Conservation (phyloP, 2,888 invertebrate genomes). For the Schizotus pectinicornis region DNA sequence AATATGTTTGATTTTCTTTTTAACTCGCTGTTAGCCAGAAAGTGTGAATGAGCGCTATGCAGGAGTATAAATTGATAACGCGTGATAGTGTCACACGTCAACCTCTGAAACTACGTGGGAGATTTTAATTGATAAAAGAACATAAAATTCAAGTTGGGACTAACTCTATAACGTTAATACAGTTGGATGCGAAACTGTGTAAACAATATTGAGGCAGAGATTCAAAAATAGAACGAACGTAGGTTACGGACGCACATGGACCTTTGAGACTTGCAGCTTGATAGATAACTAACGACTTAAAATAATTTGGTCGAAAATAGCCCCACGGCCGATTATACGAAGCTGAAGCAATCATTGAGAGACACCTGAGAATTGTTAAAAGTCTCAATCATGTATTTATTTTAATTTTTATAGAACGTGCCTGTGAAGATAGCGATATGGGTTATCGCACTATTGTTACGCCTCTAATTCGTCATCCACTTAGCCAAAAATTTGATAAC, state of each 20-base stretch:
- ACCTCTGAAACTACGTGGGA: not conserved
- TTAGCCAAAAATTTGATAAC: not conserved
- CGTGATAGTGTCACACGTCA: not conserved
- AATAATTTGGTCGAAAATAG: slow-evolving; percentile 4
- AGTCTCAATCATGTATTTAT: too few relatives aligned
- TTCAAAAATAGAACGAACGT: slow-evolving; percentile 25
- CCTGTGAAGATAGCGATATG: not conserved
- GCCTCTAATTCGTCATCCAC: too few relatives aligned
- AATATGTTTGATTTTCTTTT: too few relatives aligned
- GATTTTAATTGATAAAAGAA: not conserved
- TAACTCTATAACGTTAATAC: not conserved
- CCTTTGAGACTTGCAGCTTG: slow-evolving; percentile 24
- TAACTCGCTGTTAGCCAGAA: too few relatives aligned
- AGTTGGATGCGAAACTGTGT: slow-evolving; percentile 13
- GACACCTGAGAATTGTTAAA: too few relatives aligned
- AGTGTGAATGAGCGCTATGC: too few relatives aligned
- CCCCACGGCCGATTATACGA: not conserved
- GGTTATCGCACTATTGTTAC: too few relatives aligned
- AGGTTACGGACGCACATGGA: slow-evolving; percentile 20
- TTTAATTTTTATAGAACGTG: not conserved
- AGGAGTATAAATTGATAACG: too few relatives aligned
- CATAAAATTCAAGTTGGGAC: not conserved
- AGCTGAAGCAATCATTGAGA: too few relatives aligned
- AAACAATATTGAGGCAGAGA: slow-evolving; percentile 18
- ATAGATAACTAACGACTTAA: slow-evolving; percentile 19